Evolutionary conservation across 2,113 vertebrate species (phyloP).

Genomic region (Todiramphus chloris): DNA sequence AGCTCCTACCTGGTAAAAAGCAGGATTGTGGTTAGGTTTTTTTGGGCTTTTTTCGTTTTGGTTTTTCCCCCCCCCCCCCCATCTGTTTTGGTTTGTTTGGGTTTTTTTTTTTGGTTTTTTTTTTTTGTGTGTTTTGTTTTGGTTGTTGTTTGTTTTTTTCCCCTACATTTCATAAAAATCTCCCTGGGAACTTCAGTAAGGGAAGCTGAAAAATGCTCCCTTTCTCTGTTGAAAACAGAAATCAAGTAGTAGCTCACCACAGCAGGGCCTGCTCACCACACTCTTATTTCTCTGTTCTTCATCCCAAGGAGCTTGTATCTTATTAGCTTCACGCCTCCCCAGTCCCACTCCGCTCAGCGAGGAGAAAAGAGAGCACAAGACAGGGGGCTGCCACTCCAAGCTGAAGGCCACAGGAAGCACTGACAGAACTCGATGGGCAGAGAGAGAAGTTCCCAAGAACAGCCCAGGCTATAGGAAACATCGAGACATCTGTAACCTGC

Average conservation of each 20-base stretch:
- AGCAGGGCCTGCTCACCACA: not conserved
- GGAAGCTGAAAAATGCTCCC: not conserved
- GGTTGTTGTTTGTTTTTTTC: not conserved
- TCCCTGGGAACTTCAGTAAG: conserved; percentile 5
- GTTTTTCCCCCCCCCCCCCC: not conserved
- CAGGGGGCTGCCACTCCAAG: not conserved
- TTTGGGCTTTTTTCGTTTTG: too few species aligned
- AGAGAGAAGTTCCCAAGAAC: not conserved
- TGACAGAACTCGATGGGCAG: not conserved
- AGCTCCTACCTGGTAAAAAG: conserved; percentile 41
- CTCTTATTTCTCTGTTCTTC: not conserved
- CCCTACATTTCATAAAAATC: not conserved
- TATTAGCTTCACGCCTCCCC: not conserved
- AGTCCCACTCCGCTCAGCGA: not conserved
- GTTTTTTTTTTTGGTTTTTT: not conserved
- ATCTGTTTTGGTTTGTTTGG: too few species aligned
- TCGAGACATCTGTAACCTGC: not conserved
- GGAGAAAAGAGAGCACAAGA: not conserved
- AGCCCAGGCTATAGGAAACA: not conserved
- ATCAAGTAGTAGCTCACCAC: not conserved
- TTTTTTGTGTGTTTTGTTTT: too few species aligned
- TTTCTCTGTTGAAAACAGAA: not conserved
- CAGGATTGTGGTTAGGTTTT: not conserved
- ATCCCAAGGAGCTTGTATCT: not conserved
- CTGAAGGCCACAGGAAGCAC: conserved; percentile 25